Evolutionary conservation across 2,888 invertebrate genomes (phyloP).

Genomic region (Thymelicus acteon): DNA sequence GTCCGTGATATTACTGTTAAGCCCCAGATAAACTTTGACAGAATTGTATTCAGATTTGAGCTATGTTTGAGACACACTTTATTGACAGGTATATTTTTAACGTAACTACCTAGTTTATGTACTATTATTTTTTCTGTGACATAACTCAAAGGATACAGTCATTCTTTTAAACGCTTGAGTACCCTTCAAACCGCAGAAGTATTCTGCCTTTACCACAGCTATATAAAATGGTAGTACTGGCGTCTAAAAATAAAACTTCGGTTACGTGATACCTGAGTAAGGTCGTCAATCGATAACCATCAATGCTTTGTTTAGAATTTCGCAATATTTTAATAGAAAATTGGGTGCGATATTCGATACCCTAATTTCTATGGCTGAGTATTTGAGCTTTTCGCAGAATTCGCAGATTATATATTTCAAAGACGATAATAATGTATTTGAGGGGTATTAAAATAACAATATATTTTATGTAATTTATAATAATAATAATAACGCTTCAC

Average conservation of each 20-base stretch:
- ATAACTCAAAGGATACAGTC: not conserved
- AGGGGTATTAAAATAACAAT: too few relatives aligned
- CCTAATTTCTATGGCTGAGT: not conserved
- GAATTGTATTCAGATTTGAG: too few relatives aligned
- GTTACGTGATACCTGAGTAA: constrained; percentile 27
- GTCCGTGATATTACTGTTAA: too few relatives aligned
- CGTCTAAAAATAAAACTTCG: constrained; percentile 29
- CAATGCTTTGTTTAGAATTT: constrained; percentile 7
- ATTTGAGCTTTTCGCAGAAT: not conserved
- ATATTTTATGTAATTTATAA: too few relatives aligned
- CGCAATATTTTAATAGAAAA: constrained; percentile 12
- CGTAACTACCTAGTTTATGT: too few relatives aligned
- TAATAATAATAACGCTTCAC: too few relatives aligned
- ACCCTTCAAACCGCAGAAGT: constrained; percentile 32
- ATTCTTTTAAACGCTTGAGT: constrained; percentile 30
- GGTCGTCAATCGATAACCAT: constrained; percentile 34
- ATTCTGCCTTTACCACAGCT: constrained; percentile 29
- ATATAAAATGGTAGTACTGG: constrained; percentile 1
- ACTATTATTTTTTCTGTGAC: too few relatives aligned
- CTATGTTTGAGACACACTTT: too few relatives aligned
- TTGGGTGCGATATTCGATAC: constrained; percentile 16
- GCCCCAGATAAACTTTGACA: too few relatives aligned
- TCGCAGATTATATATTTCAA: too few relatives aligned
- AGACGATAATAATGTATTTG: too few relatives aligned
- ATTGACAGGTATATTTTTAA: not conserved